phyloP scores from a whole-genome alignment of 2,888 invertebrate species.

The Cecidostiba fungosa region DNA sequence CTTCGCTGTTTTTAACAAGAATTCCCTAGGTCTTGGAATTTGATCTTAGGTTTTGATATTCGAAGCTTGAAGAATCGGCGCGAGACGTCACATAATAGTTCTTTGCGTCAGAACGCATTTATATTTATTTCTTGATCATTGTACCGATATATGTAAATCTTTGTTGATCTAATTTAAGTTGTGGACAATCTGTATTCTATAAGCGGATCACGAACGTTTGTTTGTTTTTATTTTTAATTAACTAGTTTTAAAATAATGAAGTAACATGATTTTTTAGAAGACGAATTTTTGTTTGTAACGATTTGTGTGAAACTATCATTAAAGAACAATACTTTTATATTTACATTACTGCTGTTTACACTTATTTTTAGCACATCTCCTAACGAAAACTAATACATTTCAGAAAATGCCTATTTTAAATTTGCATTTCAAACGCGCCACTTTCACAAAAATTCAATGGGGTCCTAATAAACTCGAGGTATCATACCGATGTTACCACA shows the following conservation, averaged over 20 bases:
- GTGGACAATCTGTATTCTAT: conserved; percentile 15
- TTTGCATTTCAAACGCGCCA: too few species aligned
- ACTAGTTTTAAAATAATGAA: conserved; percentile 15
- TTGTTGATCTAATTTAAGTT: conserved; percentile 33
- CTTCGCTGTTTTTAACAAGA: not conserved
- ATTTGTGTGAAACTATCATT: conserved; percentile 22
- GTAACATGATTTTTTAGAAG: conserved; percentile 23
- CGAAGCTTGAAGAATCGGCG: not conserved
- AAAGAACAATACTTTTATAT: conserved; percentile 44
- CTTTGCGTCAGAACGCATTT: conserved; percentile 35
- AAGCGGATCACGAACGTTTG: conserved; percentile 16
- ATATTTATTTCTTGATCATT: conserved; percentile 47
- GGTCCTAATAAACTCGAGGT: too few species aligned
- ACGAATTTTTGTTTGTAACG: conserved; percentile 8
- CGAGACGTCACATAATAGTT: not conserved
- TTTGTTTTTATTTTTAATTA: conserved; percentile 17
- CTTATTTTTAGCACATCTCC: not conserved
- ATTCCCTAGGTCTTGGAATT: not conserved
- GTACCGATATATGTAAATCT: not conserved
- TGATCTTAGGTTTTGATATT: conserved; percentile 15
- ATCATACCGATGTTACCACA: too few species aligned
- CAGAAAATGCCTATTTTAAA: too few species aligned
- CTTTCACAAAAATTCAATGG: too few species aligned
- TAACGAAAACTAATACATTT: too few species aligned
- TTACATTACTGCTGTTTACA: not conserved